A percentile compares a stretch with the other conserved stretches of the same genome.
phyloP scores from a whole-genome alignment of 2,888 invertebrate genomes.

The Drosophila colorata region DNA sequence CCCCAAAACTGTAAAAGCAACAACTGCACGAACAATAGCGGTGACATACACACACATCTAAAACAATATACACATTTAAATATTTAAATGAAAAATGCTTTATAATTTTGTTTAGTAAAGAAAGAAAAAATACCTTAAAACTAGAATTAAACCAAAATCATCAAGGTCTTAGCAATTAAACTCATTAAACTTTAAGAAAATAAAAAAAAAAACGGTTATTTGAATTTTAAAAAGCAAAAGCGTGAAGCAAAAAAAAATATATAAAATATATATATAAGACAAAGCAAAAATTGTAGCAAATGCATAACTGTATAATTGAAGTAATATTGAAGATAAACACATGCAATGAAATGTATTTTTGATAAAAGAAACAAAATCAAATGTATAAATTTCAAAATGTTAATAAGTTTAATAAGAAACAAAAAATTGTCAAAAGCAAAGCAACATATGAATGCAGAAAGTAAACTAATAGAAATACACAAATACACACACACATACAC shows the following conservation, averaged over 20 bases:
- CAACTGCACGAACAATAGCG: slow-evolving; percentile 22
- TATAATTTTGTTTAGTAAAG: slow-evolving; percentile 60
- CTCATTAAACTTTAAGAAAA: slow-evolving; percentile 56
- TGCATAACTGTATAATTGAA: slow-evolving; percentile 47
- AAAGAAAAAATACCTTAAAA: slow-evolving; percentile 65
- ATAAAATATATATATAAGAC: slow-evolving; percentile 3
- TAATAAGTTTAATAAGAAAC: slow-evolving; percentile 45
- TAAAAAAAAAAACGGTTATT: slow-evolving; percentile 38
- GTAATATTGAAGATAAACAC: slow-evolving; percentile 41
- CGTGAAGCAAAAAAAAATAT: slow-evolving; percentile 29
- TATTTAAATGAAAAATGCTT: slow-evolving; percentile 61
- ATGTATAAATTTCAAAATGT: slow-evolving; percentile 46
- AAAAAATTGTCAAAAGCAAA: slow-evolving; percentile 25
- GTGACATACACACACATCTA: slow-evolving; percentile 13
- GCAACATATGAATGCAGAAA: slow-evolving; percentile 14
- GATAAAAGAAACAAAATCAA: slow-evolving; percentile 48
- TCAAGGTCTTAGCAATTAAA: slow-evolving; percentile 72
- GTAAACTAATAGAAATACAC: slow-evolving; percentile 31
- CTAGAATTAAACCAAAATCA: slow-evolving; percentile 72
- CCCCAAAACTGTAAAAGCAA: slow-evolving; percentile 38
- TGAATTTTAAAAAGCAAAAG: slow-evolving; percentile 55
- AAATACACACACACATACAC: slow-evolving; percentile 13
- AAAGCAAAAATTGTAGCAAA: slow-evolving; percentile 39
- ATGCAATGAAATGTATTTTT: slow-evolving; percentile 65
- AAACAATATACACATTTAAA: slow-evolving; percentile 12